These are phyloP conservation scores for Basileuterus tristriatus DNA, from an alignment of 2,797 vertebrate genomes.

Conservation along the genomic window DNA sequence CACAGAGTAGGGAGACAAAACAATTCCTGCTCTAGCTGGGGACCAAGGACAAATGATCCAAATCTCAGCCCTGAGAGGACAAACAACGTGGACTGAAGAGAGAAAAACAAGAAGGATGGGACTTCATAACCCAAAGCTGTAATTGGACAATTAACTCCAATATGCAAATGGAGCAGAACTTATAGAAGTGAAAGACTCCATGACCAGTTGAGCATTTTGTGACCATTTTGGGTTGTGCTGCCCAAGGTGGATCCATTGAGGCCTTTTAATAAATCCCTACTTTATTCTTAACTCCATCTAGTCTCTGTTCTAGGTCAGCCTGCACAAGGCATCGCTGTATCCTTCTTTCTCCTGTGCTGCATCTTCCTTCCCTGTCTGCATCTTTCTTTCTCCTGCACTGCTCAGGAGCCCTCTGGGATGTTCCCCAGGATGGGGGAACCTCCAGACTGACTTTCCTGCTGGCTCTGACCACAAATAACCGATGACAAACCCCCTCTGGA, in stretches of 20 bases:
- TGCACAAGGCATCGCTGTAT: background rate
- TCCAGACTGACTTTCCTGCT: background rate
- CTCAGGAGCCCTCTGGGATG: background rate
- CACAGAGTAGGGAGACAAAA: background rate
- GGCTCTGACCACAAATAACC: accelerated
- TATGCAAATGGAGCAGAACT: background rate
- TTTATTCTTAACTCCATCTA: background rate
- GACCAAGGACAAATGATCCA: background rate
- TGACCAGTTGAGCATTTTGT: accelerated
- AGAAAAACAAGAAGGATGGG: background rate
- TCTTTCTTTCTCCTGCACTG: background rate
- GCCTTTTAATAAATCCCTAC: background rate
- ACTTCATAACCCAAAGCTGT: accelerated
- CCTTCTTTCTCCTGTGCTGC: background rate
- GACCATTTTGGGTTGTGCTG: background rate
- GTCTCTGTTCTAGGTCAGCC: background rate
- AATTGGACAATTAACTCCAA: background rate
- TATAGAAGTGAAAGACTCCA: background rate
- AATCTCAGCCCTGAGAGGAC: background rate
- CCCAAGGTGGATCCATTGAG: background rate
- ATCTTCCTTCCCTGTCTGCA: background rate
- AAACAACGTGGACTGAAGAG: background rate
- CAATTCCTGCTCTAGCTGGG: background rate
- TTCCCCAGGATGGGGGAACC: background rate
- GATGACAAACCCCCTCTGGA: background rate